Conservation (phyloP, 2,797 vertebrate species). For the Artibeus jamaicensis region DNA sequence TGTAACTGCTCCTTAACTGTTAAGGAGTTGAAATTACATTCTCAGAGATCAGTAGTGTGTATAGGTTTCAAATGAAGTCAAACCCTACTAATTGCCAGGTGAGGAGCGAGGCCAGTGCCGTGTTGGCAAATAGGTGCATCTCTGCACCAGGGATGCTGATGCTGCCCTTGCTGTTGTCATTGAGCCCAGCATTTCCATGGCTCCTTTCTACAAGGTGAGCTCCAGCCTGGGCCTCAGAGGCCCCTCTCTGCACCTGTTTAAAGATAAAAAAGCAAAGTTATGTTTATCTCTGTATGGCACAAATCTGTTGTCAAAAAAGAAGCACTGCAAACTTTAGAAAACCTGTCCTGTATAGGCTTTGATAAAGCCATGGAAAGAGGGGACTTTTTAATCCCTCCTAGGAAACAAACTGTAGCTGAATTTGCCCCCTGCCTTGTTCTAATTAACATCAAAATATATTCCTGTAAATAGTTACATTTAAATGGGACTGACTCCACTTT, state of each 20-base stretch:
- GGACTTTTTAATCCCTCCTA: neutral
- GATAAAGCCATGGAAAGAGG: neutral
- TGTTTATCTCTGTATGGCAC: neutral
- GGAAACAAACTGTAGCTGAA: neutral
- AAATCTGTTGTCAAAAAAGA: neutral
- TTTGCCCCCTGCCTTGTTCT: neutral
- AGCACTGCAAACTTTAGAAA: neutral
- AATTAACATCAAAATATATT: neutral
- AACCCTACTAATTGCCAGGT: neutral
- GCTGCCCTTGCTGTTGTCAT: neutral
- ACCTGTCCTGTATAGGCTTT: neutral
- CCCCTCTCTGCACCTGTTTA: neutral
- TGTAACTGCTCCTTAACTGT: no score
- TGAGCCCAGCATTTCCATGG: neutral
- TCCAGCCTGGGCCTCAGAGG: neutral
- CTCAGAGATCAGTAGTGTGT: conserved; percentile 19
- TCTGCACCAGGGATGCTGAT: neutral
- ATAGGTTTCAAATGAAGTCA: conserved; percentile 48
- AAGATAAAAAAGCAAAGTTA: conserved; percentile 19
- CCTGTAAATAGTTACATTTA: neutral
- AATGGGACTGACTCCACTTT: neutral
- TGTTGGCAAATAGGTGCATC: neutral
- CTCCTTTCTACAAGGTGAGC: conserved; percentile 42
- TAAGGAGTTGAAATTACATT: neutral
- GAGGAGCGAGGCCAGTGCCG: neutral